A percentile compares a stretch with the other conserved stretches of the same genome.
Evolutionary conservation across 2,113 vertebrate genomes (phyloP).

Genomic region (Elephas maximus): DNA sequence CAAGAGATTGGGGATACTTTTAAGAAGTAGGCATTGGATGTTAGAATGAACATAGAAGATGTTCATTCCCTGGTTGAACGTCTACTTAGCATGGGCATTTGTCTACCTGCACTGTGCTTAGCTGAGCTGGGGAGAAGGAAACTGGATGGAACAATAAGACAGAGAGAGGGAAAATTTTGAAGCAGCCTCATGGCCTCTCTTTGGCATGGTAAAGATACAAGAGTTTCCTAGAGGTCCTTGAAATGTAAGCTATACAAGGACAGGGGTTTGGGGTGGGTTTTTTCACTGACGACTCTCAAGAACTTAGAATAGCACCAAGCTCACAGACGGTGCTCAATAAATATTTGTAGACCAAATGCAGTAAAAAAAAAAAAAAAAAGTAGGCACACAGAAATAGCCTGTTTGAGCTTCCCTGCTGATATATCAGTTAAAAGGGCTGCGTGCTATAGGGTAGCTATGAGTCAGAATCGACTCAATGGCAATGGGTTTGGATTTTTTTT

Average conservation of each 20-base stretch:
- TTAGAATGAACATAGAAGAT: no score
- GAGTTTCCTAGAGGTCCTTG: neutral
- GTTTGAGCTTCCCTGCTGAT: neutral
- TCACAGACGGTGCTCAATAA: neutral
- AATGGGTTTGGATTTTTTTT: no score
- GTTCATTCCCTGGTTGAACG: neutral
- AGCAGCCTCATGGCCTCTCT: neutral
- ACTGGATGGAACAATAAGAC: neutral
- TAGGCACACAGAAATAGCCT: neutral
- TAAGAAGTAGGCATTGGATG: neutral
- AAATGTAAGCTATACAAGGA: neutral
- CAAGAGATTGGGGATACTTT: neutral
- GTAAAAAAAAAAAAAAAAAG: neutral
- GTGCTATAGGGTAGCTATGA: no score
- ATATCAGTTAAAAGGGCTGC: neutral
- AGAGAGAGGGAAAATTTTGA: no score
- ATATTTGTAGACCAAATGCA: neutral
- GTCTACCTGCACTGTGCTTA: no score
- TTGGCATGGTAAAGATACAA: neutral
- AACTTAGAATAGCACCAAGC: neutral
- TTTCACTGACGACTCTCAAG: neutral
- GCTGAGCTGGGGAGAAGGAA: neutral
- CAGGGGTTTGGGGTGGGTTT: neutral
- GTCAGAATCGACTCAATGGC: no score
- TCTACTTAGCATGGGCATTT: neutral